Conservation (phyloP, 1,140 invertebrate genomes). For the Latrodectus geometricus region DNA sequence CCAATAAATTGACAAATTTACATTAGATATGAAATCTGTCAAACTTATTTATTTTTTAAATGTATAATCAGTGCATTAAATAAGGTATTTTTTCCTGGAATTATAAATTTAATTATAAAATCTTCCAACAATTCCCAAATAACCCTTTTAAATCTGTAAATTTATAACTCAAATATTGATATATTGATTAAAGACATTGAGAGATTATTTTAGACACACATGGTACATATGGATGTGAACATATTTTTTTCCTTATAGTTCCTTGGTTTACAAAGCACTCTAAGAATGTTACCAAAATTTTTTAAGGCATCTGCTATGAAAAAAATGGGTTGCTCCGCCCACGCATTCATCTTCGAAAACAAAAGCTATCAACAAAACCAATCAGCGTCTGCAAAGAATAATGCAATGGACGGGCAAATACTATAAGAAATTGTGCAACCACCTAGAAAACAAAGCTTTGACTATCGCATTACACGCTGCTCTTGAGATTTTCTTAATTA, state of each 20-base stretch:
- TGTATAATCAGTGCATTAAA: no score
- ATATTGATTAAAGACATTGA: no score
- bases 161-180: no score
- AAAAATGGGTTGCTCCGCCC: slow-evolving; percentile 1
- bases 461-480: slow-evolving; percentile 51
- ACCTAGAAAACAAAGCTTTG: slow-evolving; percentile 42
- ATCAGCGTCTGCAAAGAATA: slow-evolving; percentile 8
- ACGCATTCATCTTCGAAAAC: neutral
- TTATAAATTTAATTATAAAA: neutral
- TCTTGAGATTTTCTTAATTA: slow-evolving; percentile 56
- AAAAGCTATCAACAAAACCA: slow-evolving; percentile 2
- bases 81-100: no score
- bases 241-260: no score
- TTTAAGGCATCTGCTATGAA: neutral
- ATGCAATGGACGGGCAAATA: slow-evolving; percentile 27
- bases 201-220: no score
- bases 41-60: no score
- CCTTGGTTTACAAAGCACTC: neutral
- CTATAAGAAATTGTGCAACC: slow-evolving; percentile 43
- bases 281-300: neutral
- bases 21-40: no score
- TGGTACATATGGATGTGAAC: no score
- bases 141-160: no score
- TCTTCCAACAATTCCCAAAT: neutral
- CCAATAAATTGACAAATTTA: no score